Base-by-base conservation (phyloP, 2,797 vertebrate species). In the Pseudochirops cupreus region DNA sequence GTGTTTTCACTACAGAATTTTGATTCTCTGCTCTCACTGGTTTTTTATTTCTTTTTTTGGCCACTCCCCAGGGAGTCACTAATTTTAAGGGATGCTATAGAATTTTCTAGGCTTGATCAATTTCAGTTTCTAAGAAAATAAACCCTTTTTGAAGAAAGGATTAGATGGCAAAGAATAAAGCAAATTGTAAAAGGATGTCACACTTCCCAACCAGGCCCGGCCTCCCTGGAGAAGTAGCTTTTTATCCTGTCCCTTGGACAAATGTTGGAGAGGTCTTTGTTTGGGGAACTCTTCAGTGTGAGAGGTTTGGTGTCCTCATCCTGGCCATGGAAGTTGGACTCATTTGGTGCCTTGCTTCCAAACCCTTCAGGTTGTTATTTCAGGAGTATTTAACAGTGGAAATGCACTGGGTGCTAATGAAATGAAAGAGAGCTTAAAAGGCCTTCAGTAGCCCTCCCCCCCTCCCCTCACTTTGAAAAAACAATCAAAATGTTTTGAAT, bases 121-220 rank as follows among this genome's bases (percentile, higher is more conserved):
- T 26, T 54, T 92, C 91, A 52, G 53, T 96, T 93, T 96, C 59
- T 96, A 62, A 92, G 62, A 92, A 57, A 57, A 91, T n/a, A 52
- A 52, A 92, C 29, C 95, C 31, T 96, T 94, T 96, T 14, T 33
- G 33, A 59, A 54, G 89, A 52, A 91, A 50, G 18, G 74, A 7
- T 91, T 52, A 95, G 91, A 39, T 39, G n/a, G n/a, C 2, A 74
- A 6, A 74, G 90, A 97, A 91, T 90, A 26, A 52, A 89, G 46
- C 91, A 54, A 7, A 56, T 58, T 89, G 31, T 90, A 90, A 59
- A 93, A 93, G 16, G 11, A 14, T 90, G 56, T 93, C 91, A 28
- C 4, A 50, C 67, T 46, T 82, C 21, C 39, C 21, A 87, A 26
- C 21, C 21, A 50, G 18, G 7, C 39, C 24, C 26, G 39, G 39